A percentile compares a stretch with the other conserved stretches of the same genome.
These are phyloP conservation scores for Hippasteria phrygiana DNA, from an alignment of 53 echinoderm and acorn worm genomes.

Conservation along the genomic window DNA sequence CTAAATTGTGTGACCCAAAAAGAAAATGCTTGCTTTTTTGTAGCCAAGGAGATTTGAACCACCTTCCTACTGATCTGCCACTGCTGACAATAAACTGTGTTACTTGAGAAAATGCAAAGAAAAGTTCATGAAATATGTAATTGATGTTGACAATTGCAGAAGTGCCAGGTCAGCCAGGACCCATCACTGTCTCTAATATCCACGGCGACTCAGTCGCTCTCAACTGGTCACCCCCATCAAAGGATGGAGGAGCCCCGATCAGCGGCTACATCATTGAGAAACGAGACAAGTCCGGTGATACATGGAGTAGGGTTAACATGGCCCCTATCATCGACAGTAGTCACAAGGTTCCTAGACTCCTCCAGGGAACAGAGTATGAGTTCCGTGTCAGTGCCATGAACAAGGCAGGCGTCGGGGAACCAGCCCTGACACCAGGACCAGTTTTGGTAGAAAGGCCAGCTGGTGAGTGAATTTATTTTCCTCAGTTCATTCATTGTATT, in stretches of 20 bases:
- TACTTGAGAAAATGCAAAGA: no score
- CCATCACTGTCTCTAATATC: constrained; percentile 72
- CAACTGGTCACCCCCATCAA: constrained; percentile 82
- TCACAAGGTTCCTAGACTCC: constrained; percentile 73
- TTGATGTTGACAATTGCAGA: constrained; percentile 55
- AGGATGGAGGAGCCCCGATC: constrained; percentile 92
- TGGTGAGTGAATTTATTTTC: constrained; percentile 60
- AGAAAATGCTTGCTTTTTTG: no score
- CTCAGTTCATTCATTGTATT: no score
- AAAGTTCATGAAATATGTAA: neutral
- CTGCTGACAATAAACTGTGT: no score
- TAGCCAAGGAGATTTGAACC: no score
- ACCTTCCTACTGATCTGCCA: no score
- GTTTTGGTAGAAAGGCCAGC: constrained; percentile 83
- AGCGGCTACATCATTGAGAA: constrained; percentile 95
- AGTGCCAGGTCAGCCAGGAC: constrained; percentile 87
- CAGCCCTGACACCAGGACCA: constrained; percentile 64
- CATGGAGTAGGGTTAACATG: constrained; percentile 78
- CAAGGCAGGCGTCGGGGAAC: constrained; percentile 89
- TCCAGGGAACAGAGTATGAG: constrained; percentile 86
- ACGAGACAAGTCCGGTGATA: constrained; percentile 64
- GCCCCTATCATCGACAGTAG: constrained; percentile 77
- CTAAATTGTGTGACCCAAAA: no score
- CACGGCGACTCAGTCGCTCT: constrained; percentile 79
- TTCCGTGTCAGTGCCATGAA: constrained; percentile 92